phyloP scores from a whole-genome alignment of 2,797 vertebrate species.

The Choloepus didactylus region DNA sequence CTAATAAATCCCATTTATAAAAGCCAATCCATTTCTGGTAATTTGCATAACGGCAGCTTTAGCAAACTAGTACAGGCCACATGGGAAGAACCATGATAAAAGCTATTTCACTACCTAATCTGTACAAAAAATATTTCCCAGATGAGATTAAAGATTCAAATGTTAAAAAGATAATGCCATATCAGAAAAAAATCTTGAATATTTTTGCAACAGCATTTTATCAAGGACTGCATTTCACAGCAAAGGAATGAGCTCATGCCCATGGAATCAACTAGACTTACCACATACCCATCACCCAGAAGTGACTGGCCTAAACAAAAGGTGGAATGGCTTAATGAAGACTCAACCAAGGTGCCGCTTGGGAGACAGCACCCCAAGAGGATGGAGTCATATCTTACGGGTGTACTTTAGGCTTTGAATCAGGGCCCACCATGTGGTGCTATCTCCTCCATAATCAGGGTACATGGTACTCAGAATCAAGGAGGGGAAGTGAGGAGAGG shows the following conservation, averaged over 20 bases:
- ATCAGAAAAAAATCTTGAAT: constrained; percentile 12
- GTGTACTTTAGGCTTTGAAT: background rate
- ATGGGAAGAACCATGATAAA: constrained; percentile 39
- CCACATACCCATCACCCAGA: background rate
- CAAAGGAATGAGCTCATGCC: background rate
- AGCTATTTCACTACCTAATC: constrained; percentile 33
- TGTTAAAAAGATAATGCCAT: constrained; percentile 8
- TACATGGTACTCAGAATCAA: background rate
- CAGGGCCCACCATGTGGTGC: background rate
- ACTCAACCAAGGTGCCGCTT: background rate
- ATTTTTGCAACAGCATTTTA: constrained; percentile 1
- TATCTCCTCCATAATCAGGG: background rate
- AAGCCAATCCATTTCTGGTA: too few relatives aligned
- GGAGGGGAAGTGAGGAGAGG: background rate
- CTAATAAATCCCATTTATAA: too few relatives aligned
- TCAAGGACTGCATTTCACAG: background rate
- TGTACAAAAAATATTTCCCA: constrained; percentile 49
- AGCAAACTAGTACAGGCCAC: background rate
- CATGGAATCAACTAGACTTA: background rate
- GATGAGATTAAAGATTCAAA: constrained; percentile 54
- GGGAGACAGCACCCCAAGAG: background rate
- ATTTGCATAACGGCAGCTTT: too few relatives aligned
- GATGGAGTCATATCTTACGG: background rate
- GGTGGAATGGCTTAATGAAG: background rate
- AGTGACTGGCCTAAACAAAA: background rate